Conservation (phyloP, 2,797 vertebrate species). For the Peromyscus aztecus region DNA sequence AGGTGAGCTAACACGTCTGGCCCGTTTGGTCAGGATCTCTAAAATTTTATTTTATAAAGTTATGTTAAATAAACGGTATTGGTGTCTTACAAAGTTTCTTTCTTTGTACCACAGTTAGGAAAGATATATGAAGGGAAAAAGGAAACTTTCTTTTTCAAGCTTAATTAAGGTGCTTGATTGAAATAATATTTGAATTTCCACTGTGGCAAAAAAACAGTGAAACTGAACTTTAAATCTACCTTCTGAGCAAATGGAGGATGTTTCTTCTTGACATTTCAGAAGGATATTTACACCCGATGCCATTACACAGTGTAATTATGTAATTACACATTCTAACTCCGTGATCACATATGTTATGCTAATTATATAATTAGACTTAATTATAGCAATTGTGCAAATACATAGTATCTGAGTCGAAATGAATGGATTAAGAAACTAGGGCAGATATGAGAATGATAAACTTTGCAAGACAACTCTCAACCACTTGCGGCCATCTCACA, state of each 20-base stretch:
- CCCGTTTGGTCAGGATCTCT: neutral
- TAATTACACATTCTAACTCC: conserved; percentile 87
- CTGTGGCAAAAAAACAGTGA: neutral
- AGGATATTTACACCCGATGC: conserved; percentile 85
- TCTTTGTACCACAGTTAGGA: conserved; percentile 3
- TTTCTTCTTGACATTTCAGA: conserved; percentile 83
- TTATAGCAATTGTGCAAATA: conserved; percentile 86
- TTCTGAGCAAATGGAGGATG: conserved; percentile 73
- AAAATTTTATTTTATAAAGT: conserved; percentile 35
- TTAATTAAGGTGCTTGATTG: conserved; percentile 50
- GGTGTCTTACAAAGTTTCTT: neutral
- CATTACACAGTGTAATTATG: conserved; percentile 87
- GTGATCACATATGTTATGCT: conserved; percentile 85
- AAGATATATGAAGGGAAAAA: conserved; percentile 21
- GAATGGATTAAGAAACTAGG: conserved; percentile 59
- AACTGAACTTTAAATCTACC: conserved; percentile 58
- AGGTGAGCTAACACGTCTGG: neutral
- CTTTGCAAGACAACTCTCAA: conserved; percentile 27
- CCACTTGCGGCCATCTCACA: neutral
- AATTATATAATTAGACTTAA: conserved; percentile 88
- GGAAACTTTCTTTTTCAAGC: conserved; percentile 32
- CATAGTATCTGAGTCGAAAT: conserved; percentile 84
- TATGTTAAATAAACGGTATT: neutral
- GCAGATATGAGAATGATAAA: conserved; percentile 14
- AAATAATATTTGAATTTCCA: conserved; percentile 73